Conservation (phyloP, 2,113 vertebrate genomes). For the Irena cyanogastra region DNA sequence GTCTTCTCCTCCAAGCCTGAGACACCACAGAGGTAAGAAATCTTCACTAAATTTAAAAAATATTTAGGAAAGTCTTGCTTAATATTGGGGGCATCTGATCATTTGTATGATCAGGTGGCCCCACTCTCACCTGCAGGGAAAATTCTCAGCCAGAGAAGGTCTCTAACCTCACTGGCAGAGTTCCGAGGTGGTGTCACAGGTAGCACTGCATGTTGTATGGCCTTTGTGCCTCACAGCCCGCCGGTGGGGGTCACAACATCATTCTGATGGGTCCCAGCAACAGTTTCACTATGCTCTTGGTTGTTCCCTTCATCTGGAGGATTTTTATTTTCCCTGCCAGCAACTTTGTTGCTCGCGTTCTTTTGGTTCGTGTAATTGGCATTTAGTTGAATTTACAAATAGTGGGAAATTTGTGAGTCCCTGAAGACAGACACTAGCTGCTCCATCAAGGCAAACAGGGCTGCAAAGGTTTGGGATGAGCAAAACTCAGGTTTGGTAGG, state of each 20-base stretch:
- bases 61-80: not conserved
- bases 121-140: not conserved
- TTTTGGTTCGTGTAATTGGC: not conserved
- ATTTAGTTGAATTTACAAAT: not conserved
- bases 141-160: not conserved
- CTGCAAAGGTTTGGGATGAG: not conserved
- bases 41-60: not conserved
- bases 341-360: not conserved
- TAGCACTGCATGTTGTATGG: not conserved
- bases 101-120: not conserved
- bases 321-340: not conserved
- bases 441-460: not conserved
- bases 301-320: not conserved
- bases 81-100: not conserved
- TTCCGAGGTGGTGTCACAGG: not conserved
- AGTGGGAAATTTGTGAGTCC: not conserved
- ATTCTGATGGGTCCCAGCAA: accelerated
- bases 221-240: not conserved
- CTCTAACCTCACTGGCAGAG: not conserved
- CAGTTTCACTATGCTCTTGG: not conserved
- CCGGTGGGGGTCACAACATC: accelerated
- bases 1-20: not conserved
- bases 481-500: not conserved
- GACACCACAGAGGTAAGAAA: constrained; percentile 38
- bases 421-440: not conserved